Percentiles rank a stretch among this genome's conserved stretches.
Evolutionary conservation across 1,140 invertebrate genomes (phyloP).

Genomic region (Drosophila baimaii): DNA sequence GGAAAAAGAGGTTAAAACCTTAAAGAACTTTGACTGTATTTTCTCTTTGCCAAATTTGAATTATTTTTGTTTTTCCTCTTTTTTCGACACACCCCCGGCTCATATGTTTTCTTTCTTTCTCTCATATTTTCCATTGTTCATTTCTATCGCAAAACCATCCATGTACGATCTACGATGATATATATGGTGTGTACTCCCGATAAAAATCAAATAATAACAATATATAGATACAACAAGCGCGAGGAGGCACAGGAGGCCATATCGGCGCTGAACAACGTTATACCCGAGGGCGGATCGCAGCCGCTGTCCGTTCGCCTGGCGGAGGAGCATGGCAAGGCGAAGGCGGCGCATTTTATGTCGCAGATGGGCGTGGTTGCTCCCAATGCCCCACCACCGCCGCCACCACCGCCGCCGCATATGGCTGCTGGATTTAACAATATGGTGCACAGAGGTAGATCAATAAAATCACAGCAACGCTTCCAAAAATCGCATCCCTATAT

Average conservation of each 20-base stretch:
- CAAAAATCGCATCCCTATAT: slow-evolving; percentile 84
- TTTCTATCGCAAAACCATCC: slow-evolving; percentile 18
- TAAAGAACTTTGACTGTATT: slow-evolving; percentile 2
- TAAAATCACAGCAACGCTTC: slow-evolving; percentile 82
- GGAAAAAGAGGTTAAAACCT: no score
- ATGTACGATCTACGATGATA: slow-evolving; percentile 23
- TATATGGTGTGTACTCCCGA: slow-evolving; percentile 20
- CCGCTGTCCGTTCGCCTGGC: slow-evolving; percentile 93
- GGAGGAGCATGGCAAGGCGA: slow-evolving; percentile 96
- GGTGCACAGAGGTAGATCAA: slow-evolving; percentile 84
- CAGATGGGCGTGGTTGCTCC: slow-evolving; percentile 74
- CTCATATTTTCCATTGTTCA: slow-evolving; percentile 18
- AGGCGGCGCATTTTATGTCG: slow-evolving; percentile 86
- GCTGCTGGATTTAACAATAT: slow-evolving; percentile 79
- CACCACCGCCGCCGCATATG: slow-evolving; percentile 70
- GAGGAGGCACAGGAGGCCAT: slow-evolving; percentile 96
- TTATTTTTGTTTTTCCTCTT: not conserved
- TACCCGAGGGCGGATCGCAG: slow-evolving; percentile 92
- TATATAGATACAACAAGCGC: slow-evolving; percentile 85
- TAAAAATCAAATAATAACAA: slow-evolving; percentile 10
- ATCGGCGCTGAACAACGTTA: slow-evolving; percentile 92
- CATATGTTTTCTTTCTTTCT: slow-evolving; percentile 22
- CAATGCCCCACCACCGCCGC: slow-evolving; percentile 61
- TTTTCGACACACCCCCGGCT: slow-evolving; percentile 12
- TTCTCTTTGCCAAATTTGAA: slow-evolving; percentile 9